phyloP scores from a whole-genome alignment of 2,797 vertebrate genomes.

The Linurgus olivaceus region DNA sequence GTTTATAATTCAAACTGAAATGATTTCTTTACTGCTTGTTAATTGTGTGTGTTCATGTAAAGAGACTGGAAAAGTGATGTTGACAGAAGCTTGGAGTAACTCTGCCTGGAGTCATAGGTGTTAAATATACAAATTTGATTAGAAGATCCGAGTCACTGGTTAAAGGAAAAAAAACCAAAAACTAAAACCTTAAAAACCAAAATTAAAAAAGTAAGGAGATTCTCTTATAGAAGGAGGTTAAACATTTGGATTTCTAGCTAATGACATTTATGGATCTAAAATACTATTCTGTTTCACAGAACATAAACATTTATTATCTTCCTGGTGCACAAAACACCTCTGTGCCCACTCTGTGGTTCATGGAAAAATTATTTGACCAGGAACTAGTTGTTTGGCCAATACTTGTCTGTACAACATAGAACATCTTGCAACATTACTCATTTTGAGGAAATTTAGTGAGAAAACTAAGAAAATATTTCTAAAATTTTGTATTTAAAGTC shows the following conservation, averaged over 20 bases:
- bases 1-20: neutral
- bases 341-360: neutral
- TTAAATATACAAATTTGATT: neutral
- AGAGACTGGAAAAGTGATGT: neutral
- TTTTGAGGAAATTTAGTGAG: neutral
- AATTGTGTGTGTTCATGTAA: neutral
- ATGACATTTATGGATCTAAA: neutral
- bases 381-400: neutral
- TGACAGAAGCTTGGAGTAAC: neutral
- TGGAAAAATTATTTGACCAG: neutral
- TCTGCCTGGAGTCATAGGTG: neutral
- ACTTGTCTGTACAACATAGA: neutral
- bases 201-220: neutral
- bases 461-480: neutral
- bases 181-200: neutral
- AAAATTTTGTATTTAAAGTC: neutral
- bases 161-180: neutral
- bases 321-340: neutral
- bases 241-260: neutral
- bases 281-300: neutral
- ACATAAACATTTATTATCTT: neutral
- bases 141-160: neutral
- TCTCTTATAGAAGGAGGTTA: neutral
- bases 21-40: neutral
- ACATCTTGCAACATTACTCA: neutral